Base-by-base conservation (phyloP, 2,797 vertebrate species). In the Carapus acus region DNA sequence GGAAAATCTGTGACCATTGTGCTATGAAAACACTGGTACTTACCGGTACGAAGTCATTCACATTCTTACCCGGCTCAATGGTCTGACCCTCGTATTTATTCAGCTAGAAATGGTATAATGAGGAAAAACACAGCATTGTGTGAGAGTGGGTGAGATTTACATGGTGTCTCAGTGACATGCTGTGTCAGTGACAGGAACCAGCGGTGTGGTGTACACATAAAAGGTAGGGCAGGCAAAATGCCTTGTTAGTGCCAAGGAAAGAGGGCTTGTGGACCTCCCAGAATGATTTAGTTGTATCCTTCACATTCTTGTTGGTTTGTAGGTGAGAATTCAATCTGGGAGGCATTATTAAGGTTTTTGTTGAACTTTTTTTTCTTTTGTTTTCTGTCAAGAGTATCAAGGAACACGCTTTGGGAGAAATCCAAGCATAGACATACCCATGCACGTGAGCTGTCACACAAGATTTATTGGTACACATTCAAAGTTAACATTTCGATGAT, bases 191-290 rank as follows among this genome's bases (percentile, higher is more conserved):
- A 71, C 67, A 73, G 70, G 50, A 79, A 77, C 73, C 58, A 46
- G 49, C 77, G 79, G 71, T 79, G 65, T 56, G 49, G 45, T 79
- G 76, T 82, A 83, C 77, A 78, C 76, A 78, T 75, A 79, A 80
- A 65, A 76, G 58, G 46, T 57, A 67, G 54, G 69, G 59, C 16
- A 67, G 78, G 65, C 67, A 41, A 71, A 79, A 78, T 72, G 59
- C 69, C 62, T 73, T 76, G 63, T 82, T 76, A 69, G 61, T 63
- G 45, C 44, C 37, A 41, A 62, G 72, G 38, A 61, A 42, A 60
- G 33, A 58, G 49, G 54, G 33, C 33, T 55, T 44, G 16, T 40
- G 70, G 78, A 81, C 77, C 73, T 79, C 78, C 78, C 76, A 76
- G 64, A 63, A 8, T 56, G 62, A 65, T 38, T 49, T 9, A 18